Conservation (phyloP, 1,140 invertebrate species). For the Chironomus tepperi region DNA sequence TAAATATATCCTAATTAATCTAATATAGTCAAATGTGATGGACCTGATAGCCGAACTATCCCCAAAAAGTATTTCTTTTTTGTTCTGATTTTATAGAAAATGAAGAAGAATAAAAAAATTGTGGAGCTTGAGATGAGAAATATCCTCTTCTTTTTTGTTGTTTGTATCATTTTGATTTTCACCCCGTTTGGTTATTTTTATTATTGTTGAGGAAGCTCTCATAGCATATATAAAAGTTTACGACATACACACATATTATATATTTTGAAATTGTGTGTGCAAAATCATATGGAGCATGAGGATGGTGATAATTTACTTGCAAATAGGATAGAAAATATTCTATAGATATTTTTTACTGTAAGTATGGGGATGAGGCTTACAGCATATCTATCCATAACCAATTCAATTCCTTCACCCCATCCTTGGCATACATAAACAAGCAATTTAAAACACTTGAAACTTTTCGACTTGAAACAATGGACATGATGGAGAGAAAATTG, state of each 20-base stretch:
- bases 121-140: neutral
- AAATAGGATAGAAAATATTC: neutral
- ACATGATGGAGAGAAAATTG: constrained; percentile 12
- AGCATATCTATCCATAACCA: neutral
- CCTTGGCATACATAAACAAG: constrained; percentile 12
- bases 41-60: too few species aligned
- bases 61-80: too few species aligned
- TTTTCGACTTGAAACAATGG: constrained; percentile 12
- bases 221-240: constrained; percentile 21
- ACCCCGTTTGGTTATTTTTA: neutral
- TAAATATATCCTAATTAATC: too few species aligned
- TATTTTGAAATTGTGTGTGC: neutral
- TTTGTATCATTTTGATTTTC: neutral
- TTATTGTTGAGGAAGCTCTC: neutral
- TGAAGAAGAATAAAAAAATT: too few species aligned
- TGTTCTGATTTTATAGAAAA: too few species aligned
- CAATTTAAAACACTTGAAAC: constrained; percentile 9
- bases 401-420: neutral
- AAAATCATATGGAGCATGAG: neutral
- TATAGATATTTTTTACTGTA: neutral
- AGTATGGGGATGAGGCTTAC: neutral
- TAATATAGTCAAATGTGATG: too few species aligned
- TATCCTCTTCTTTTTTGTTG: neutral
- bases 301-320: constrained; percentile 22
- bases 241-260: neutral